Percentiles rank a stretch among this genome's conserved stretches.
These are phyloP conservation scores for Hyles lineata DNA, from an alignment of 2,888 invertebrate genomes.

Conservation along the genomic window DNA sequence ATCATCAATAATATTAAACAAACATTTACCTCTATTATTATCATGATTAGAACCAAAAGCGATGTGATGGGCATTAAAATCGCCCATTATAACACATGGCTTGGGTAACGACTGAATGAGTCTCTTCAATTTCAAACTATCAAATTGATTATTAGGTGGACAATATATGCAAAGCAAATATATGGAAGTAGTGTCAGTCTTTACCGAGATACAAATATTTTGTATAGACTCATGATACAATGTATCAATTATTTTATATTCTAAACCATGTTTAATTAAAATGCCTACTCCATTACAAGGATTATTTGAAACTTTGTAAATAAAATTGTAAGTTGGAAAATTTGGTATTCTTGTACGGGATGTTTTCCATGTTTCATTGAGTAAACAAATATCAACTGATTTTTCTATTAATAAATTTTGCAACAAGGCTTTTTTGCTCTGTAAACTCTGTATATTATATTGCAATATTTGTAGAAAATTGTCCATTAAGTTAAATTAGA, in stretches of 20 bases:
- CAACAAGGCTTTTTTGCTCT: slow-evolving; percentile 22
- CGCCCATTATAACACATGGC: slow-evolving; percentile 27
- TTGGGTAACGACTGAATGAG: slow-evolving; percentile 13
- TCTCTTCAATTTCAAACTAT: slow-evolving; percentile 2
- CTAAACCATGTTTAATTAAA: neutral
- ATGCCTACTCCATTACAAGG: neutral
- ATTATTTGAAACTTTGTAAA: neutral
- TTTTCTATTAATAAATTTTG: slow-evolving; percentile 23
- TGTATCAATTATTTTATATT: neutral
- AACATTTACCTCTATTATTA: slow-evolving; percentile 24
- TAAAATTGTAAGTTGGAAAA: neutral
- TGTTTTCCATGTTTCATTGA: neutral
- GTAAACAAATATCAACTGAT: slow-evolving; percentile 22
- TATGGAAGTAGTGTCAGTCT: neutral
- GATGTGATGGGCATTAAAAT: slow-evolving; percentile 29
- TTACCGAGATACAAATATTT: neutral
- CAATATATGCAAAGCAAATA: slow-evolving; percentile 13
- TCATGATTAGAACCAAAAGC: slow-evolving; percentile 22
- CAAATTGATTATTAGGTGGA: slow-evolving; percentile 15
- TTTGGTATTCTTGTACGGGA: neutral
- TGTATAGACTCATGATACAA: neutral
- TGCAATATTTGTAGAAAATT: slow-evolving; percentile 8
- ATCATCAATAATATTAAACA: slow-evolving; percentile 28
- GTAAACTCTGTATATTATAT: slow-evolving; percentile 27
- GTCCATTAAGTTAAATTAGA: neutral